Percentiles rank a stretch among this genome's conserved stretches.
These are phyloP conservation scores for Oncorhynchus tshawytscha DNA, from an alignment of 2,113 vertebrate species.

Conservation along the genomic window DNA sequence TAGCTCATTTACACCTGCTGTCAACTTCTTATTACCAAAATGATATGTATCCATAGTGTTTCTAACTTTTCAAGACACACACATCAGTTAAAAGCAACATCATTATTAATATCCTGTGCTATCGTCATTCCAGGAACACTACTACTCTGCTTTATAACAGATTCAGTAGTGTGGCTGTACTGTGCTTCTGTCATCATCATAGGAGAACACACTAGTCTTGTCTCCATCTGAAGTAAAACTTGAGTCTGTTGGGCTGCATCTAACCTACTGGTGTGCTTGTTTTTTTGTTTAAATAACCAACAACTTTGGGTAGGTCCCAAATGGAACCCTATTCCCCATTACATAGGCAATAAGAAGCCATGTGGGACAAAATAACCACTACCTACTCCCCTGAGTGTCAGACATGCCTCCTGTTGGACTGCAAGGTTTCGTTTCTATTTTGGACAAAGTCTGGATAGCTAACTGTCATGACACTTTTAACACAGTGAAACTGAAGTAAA, in stretches of 20 bases:
- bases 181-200: slow-evolving; percentile 9
- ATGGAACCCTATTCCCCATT: not conserved
- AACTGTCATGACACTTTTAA: slow-evolving; percentile 6
- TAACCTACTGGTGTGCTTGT: slow-evolving; percentile 9
- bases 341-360: not conserved
- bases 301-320: not conserved
- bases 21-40: not conserved
- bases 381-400: slow-evolving; percentile 28
- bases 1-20: not conserved
- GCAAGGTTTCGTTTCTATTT: no score
- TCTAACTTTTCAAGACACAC: not conserved
- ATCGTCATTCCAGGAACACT: not conserved
- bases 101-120: slow-evolving; percentile 3
- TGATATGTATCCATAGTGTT: not conserved
- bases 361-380: slow-evolving; percentile 1
- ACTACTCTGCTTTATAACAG: not conserved
- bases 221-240: slow-evolving; percentile 23
- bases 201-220: not conserved
- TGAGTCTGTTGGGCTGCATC: slow-evolving; percentile 14
- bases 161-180: not conserved
- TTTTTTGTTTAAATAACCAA: slow-evolving; percentile 8
- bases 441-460: not conserved
- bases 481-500: slow-evolving; percentile 2
- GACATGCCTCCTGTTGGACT: no score
- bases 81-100: not conserved